A percentile compares a stretch with the other conserved stretches of the same genome.
Evolutionary conservation across 2,113 vertebrate species (phyloP).

Genomic region (Peucedramus taeniatus): DNA sequence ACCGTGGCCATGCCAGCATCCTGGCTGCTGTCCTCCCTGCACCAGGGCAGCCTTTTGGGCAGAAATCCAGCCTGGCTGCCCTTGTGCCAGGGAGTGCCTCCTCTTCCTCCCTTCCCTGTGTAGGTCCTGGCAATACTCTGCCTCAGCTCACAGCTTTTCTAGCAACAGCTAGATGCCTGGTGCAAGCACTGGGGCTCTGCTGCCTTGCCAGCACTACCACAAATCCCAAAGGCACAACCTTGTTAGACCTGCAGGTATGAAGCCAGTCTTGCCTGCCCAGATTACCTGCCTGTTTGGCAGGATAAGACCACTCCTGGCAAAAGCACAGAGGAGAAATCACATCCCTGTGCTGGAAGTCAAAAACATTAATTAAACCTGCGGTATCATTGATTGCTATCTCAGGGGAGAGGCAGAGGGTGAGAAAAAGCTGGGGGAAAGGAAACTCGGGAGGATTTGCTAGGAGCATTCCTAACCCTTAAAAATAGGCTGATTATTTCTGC

Average conservation of each 20-base stretch:
- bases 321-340: constrained; percentile 29
- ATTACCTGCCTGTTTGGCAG: neutral
- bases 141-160: neutral
- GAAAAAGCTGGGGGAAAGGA: constrained; percentile 11
- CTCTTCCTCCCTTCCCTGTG: neutral
- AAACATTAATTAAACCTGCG: constrained; percentile 50
- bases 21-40: neutral
- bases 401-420: constrained; percentile 35
- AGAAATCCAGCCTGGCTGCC: neutral
- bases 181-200: neutral
- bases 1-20: neutral
- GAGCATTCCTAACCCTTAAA: neutral
- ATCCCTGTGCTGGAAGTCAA: constrained; percentile 28
- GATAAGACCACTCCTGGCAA: constrained; percentile 15
- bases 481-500: neutral
- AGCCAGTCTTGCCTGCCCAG: neutral
- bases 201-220: neutral
- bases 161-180: neutral
- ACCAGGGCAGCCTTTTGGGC: neutral
- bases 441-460: neutral
- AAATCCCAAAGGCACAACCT: neutral
- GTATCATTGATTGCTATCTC: constrained; percentile 45
- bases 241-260: neutral
- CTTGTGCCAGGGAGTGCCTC: neutral
- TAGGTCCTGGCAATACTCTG: neutral